A percentile compares a stretch with the other conserved stretches of the same genome.
Evolutionary conservation across 2,113 vertebrate species (phyloP).

Genomic region (Paramormyrops kingsleyae): DNA sequence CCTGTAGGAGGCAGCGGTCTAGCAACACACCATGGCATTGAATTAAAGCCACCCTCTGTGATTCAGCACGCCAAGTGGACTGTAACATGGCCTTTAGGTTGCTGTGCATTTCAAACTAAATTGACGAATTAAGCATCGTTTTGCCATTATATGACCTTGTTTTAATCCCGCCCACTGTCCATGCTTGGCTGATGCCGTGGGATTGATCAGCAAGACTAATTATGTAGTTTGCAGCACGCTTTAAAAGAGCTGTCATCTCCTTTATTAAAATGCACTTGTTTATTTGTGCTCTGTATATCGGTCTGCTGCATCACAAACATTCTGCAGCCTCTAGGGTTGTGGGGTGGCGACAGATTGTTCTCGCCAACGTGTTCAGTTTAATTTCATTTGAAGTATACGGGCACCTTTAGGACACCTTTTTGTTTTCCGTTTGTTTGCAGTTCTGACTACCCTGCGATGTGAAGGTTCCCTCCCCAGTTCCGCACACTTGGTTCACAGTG

Average conservation of each 20-base stretch:
- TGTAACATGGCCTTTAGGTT: background rate
- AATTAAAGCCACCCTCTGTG: background rate
- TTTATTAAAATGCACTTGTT: background rate
- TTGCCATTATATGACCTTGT: background rate
- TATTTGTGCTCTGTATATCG: background rate
- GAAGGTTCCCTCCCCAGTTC: background rate
- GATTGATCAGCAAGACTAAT: background rate
- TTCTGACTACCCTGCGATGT: background rate
- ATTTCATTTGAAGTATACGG: background rate
- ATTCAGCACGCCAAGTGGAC: background rate
- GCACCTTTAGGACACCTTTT: background rate
- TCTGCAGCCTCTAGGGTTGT: background rate
- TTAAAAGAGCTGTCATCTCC: background rate
- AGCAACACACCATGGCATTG: background rate
- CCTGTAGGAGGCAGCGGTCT: background rate
- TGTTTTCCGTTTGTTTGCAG: background rate
- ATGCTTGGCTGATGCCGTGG: background rate
- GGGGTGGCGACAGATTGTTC: background rate
- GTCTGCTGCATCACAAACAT: background rate
- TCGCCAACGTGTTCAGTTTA: background rate
- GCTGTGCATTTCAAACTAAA: background rate
- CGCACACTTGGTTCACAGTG: slow-evolving; percentile 26
- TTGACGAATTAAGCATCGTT: background rate
- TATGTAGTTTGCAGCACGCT: background rate
- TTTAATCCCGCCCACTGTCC: background rate